Base-by-base conservation (phyloP, 2,113 vertebrate genomes). In the Poicephalus meyeri region DNA sequence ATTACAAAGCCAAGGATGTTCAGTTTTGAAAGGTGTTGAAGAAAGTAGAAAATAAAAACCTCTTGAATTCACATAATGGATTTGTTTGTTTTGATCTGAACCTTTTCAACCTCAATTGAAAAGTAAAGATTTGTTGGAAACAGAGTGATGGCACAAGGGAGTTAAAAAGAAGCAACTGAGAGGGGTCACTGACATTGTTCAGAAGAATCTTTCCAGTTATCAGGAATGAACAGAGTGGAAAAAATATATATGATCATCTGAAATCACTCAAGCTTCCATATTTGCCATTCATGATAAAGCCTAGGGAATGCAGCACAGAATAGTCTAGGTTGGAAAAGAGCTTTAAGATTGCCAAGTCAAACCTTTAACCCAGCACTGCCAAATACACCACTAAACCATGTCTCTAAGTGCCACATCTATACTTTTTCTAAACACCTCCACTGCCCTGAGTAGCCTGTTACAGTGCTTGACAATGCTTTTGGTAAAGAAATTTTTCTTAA, bases 41-140 rank as follows among this genome's bases (percentile, higher is more conserved):
- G 63, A 89, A 82, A 93, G 74, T 7, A 82, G 44, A 93, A 96
- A 91, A 93, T 29, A 47, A 86, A 93, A 89, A 31, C 4, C 24
- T 52, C 44, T 46, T 69, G 18, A 89, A 76, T 89, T 82, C 44
- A 49, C 11, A 9, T 46, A 82, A 65, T 11, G 52, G 33, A 31
- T 76, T 76, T 46, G 35, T 63, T 95, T 83, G 14, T 29, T 93
- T 91, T 82, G 42, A 76, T 80, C 35, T 61, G 68, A 85, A 80
- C 18, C 37, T 80, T 81, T 88, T 76, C 52, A 77, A 25, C 29
- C 20, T 85, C 61, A 81, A 37, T 31, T 65, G 70, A 82, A 52
- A 94, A 71, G 50, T 41, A 73, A 84, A 71, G 39, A 1, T 82
- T 84, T 93, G 33, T 46, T 60, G 24, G 37, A 93, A 88, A 93